A percentile compares a stretch with the other conserved stretches of the same genome.
Evolutionary conservation across 2,888 invertebrate species (phyloP).

Genomic region (Heliconius ethilla): DNA sequence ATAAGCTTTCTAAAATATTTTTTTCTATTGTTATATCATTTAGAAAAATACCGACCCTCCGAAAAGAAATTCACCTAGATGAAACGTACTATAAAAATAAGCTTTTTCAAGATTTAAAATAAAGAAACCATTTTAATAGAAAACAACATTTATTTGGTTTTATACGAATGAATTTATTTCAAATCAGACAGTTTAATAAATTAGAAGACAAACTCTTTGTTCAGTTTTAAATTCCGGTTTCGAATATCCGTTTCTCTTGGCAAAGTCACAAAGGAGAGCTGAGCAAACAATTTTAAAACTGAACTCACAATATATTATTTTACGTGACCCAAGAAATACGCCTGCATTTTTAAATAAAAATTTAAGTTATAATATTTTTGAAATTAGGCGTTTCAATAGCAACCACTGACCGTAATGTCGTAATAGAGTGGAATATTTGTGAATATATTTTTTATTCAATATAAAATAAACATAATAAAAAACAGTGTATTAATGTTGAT

Average conservation of each 20-base stretch:
- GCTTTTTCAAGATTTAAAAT: not conserved
- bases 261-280: constrained; percentile 29
- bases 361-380: not conserved
- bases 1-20: no score
- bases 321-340: constrained; percentile 18
- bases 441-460: no score
- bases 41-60: no score
- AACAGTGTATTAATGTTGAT: no score
- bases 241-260: constrained; percentile 33
- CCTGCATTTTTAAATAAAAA: constrained; percentile 15
- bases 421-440: no score
- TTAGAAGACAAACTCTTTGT: constrained; percentile 27
- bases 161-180: not conserved
- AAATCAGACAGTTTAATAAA: constrained; percentile 21
- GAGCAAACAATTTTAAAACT: constrained; percentile 27
- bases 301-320: constrained; percentile 23
- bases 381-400: not conserved
- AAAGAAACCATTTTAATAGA: not conserved
- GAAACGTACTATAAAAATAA: no score
- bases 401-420: no score
- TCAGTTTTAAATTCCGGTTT: constrained; percentile 29
- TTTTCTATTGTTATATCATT: no score
- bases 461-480: no score
- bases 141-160: constrained; percentile 21
- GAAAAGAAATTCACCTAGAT: no score